A percentile compares a stretch with the other conserved stretches of the same genome.
These are phyloP conservation scores for Chaetogeoica ovagalla DNA, from an alignment of 2,888 invertebrate species.

Conservation along the genomic window DNA sequence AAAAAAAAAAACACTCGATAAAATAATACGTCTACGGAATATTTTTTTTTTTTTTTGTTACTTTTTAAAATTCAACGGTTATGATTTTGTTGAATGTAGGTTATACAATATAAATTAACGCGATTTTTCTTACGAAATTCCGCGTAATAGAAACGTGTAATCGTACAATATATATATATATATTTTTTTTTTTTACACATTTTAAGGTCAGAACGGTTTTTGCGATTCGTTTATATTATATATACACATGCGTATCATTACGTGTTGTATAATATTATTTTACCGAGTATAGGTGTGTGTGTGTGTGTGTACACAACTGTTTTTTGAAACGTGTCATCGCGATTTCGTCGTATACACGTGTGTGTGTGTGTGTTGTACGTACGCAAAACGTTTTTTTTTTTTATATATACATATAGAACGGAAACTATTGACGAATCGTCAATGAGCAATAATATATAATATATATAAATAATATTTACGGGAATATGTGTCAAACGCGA, in stretches of 20 bases:
- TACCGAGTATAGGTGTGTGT: background rate
- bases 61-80: too few species aligned
- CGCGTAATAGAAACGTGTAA: background rate
- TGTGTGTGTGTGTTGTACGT: background rate
- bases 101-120: background rate
- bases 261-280: too few species aligned
- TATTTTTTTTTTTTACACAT: background rate
- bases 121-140: background rate
- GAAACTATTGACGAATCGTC: slow-evolving; percentile 32
- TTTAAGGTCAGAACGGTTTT: slow-evolving; percentile 8
- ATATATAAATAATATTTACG: background rate
- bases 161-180: too few species aligned
- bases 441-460: slow-evolving; percentile 21
- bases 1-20: too few species aligned
- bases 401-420: too few species aligned
- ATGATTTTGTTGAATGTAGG: background rate
- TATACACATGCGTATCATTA: background rate
- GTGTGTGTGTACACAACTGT: background rate
- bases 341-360: background rate
- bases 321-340: background rate
- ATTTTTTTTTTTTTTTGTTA: too few species aligned
- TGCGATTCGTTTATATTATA: background rate
- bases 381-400: background rate
- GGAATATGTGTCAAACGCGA: too few species aligned
- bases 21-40: too few species aligned